Evolutionary conservation across 2,888 invertebrate genomes (phyloP), one percentile per base, ranked within the genome.

Genomic region (Diloba caeruleocephala): DNA sequence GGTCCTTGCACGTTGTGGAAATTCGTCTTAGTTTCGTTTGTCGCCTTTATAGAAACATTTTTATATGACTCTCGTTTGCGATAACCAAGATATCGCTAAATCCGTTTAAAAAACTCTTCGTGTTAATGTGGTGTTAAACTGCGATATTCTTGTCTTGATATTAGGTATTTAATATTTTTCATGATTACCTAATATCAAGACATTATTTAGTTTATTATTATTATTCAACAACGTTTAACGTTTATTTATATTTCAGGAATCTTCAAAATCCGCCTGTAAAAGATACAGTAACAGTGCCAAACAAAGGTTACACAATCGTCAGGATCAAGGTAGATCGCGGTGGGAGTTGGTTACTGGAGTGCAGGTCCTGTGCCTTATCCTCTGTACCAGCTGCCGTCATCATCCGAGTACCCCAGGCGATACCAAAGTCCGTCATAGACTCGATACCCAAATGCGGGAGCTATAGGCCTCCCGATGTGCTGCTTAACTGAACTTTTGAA

Each of bases 271-370:
- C 95, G 0, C 94, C 94, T 0, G 70, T 87, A 8, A 96, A 95
- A 71, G 96, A 96, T 72, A 95, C 95, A 1, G 87, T 96, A 14
- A 87, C 89, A 0, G 94, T 96, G 0, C 96, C 96, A 0, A 95
- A 95, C 64, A 95, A 95, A 60, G 96, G 96, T 0, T 95, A 92
- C 63, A 89, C 92, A 0, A 89, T 95, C 23, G 82, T 95, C 3
- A 82, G 95, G 39, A 85, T 95, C 45, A 81, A 88, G n/a, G 90
- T 94, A 2, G 90, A 93, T 28, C 93, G 94, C 53, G 94, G 94
- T 21, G 95, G 95, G 19, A 83, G 83, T 34, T 94, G 93, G 93
- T 60, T 94, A 14, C 69, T 93, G 32, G 94, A 94, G 67, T 94
- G 93, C 61, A 78, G 90, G 26, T 82, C 92, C 0, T 94, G 94